phyloP scores from a whole-genome alignment of 1,140 invertebrate species.

The Caerostris darwini region DNA sequence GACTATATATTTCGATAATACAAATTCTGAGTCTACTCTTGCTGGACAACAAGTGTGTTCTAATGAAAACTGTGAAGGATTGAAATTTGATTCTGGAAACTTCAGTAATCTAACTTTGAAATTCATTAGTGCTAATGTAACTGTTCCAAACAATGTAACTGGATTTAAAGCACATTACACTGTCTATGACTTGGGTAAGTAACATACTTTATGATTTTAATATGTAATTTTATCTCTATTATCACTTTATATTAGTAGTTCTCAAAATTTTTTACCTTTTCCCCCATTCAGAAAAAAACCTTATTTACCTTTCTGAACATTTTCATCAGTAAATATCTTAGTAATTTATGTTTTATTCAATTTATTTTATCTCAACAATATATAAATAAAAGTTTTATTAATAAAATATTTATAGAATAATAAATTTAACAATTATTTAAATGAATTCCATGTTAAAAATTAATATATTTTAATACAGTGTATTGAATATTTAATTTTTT shows the following conservation, averaged over 20 bases:
- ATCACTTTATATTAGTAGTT: neutral
- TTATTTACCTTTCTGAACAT: neutral
- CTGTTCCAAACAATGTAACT: constrained; percentile 65
- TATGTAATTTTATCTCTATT: neutral
- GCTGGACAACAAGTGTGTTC: constrained; percentile 71
- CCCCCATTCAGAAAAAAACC: neutral
- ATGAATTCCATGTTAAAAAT: too few species aligned
- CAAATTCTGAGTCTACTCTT: constrained; percentile 14
- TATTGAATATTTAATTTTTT: too few species aligned
- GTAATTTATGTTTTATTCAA: neutral
- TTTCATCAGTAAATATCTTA: neutral
- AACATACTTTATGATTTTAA: neutral
- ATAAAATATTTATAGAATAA: too few species aligned
- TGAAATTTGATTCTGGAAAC: constrained; percentile 69
- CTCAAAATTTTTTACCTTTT: neutral
- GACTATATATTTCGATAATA: constrained; percentile 55
- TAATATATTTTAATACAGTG: too few species aligned
- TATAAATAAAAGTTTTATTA: too few species aligned
- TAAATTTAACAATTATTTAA: too few species aligned
- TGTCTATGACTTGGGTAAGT: constrained; percentile 66
- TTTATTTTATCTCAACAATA: too few species aligned
- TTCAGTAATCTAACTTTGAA: constrained; percentile 66
- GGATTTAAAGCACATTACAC: constrained; percentile 70
- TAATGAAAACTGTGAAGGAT: constrained; percentile 63
- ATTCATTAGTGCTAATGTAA: constrained; percentile 68